A percentile compares a stretch with the other conserved stretches of the same genome.
Conservation (phyloP, 2,888 invertebrate species). For the Ctenicera cuprea region DNA sequence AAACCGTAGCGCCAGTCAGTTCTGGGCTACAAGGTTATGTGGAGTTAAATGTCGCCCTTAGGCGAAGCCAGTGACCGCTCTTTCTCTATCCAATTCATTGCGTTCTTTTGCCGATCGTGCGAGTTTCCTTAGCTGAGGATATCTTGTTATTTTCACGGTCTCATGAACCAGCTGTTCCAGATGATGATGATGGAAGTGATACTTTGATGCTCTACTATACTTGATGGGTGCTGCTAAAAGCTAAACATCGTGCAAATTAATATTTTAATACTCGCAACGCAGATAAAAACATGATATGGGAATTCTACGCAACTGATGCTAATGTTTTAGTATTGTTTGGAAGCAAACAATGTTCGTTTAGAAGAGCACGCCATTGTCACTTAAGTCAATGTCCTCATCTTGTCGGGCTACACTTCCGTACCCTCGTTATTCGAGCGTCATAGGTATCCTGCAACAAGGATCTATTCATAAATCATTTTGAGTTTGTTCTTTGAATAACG, state of each 20-base stretch:
- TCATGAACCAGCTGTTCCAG: slow-evolving; percentile 26
- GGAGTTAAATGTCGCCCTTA: slow-evolving; percentile 56
- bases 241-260: not conserved
- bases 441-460: too few relatives aligned
- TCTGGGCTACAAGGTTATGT: slow-evolving; percentile 57
- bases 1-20: slow-evolving; percentile 46
- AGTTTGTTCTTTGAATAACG: too few relatives aligned
- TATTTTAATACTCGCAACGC: not conserved
- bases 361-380: slow-evolving; percentile 42
- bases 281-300: not conserved
- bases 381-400: slow-evolving; percentile 44
- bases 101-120: slow-evolving; percentile 23
- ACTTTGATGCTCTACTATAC: not conserved
- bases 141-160: slow-evolving; percentile 36
- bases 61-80: slow-evolving; percentile 58
- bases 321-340: not conserved
- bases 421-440: slow-evolving; percentile 1
- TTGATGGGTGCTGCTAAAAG: not conserved
- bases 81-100: slow-evolving; percentile 33
- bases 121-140: slow-evolving; percentile 31
- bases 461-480: too few relatives aligned
- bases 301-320: not conserved
- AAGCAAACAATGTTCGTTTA: slow-evolving; percentile 14
- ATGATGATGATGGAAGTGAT: slow-evolving; percentile 1
- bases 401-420: slow-evolving; percentile 40